Conservation (phyloP, 2,113 vertebrate genomes). For the Piprites chloris region DNA sequence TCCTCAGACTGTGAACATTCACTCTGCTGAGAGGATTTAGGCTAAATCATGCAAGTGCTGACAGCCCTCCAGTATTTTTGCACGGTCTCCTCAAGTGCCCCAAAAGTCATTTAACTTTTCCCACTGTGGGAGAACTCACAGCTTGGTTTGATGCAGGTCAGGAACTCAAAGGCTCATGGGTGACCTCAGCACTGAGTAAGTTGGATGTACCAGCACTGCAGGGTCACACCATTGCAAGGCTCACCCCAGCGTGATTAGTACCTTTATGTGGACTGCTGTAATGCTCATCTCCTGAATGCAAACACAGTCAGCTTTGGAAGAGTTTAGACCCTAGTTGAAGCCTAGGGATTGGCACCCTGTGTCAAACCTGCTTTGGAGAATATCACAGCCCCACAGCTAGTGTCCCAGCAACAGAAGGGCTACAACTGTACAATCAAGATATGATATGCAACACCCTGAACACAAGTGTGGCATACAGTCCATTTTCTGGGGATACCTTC, state of each 20-base stretch:
- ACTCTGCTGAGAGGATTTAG: not conserved
- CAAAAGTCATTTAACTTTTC: not conserved
- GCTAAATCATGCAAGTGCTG: conserved; percentile 14
- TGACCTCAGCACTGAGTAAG: not conserved
- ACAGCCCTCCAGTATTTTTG: conserved; percentile 2
- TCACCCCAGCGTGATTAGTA: not conserved
- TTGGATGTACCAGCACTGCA: not conserved
- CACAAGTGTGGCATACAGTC: not conserved
- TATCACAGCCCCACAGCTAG: not conserved
- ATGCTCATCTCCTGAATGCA: not conserved
- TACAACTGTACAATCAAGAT: accelerated
- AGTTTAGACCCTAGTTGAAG: not conserved
- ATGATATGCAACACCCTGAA: not conserved
- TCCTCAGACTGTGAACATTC: not conserved
- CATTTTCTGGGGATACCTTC: not conserved
- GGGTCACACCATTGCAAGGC: not conserved
- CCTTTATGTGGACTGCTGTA: not conserved
- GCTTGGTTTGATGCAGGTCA: accelerated
- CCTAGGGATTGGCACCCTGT: accelerated
- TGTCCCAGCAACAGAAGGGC: not conserved
- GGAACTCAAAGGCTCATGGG: not conserved
- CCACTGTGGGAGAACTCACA: not conserved
- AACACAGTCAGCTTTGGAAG: not conserved
- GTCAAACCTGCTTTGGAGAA: not conserved
- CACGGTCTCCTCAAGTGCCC: not conserved